Percentiles rank a stretch among this genome's conserved stretches.
phyloP scores from a whole-genome alignment of 1,140 invertebrate genomes.

The Archivesica marissinica region DNA sequence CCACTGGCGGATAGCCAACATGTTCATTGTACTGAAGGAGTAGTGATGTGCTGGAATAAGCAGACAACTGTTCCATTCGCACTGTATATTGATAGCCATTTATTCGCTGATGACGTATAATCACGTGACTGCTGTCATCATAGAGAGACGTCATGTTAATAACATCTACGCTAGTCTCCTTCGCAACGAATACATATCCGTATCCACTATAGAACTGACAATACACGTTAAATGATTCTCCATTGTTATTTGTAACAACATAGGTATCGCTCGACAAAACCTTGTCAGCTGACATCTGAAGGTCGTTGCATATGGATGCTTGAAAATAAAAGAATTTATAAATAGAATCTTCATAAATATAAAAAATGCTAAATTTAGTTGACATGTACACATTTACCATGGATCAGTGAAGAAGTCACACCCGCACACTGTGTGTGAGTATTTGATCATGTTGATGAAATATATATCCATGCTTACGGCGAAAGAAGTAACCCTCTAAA shows the following conservation, averaged over 20 bases:
- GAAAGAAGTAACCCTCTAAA: no score
- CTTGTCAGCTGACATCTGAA: not conserved
- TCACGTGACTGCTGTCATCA: not conserved
- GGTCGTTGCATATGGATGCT: slow-evolving; percentile 5
- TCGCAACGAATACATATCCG: slow-evolving; percentile 34
- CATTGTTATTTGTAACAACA: not conserved
- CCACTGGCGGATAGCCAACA: not conserved
- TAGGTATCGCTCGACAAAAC: slow-evolving; percentile 4
- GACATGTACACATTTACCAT: no score
- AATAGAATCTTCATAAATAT: no score
- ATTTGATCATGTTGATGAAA: no score
- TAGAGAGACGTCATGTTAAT: not conserved
- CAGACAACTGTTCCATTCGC: slow-evolving; percentile 11
- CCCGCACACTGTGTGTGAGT: no score
- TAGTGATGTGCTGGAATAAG: not conserved
- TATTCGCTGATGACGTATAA: not conserved
- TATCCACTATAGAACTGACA: slow-evolving; percentile 33
- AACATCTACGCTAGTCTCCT: not conserved
- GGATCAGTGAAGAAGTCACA: no score
- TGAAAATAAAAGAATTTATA: no score
- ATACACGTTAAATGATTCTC: slow-evolving; percentile 13
- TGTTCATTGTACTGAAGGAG: slow-evolving; percentile 32
- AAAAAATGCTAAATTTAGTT: no score
- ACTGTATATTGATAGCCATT: not conserved
- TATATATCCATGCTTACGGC: no score